phyloP scores from a whole-genome alignment of 2,797 vertebrate genomes.

The Enteromius paludinosus region DNA sequence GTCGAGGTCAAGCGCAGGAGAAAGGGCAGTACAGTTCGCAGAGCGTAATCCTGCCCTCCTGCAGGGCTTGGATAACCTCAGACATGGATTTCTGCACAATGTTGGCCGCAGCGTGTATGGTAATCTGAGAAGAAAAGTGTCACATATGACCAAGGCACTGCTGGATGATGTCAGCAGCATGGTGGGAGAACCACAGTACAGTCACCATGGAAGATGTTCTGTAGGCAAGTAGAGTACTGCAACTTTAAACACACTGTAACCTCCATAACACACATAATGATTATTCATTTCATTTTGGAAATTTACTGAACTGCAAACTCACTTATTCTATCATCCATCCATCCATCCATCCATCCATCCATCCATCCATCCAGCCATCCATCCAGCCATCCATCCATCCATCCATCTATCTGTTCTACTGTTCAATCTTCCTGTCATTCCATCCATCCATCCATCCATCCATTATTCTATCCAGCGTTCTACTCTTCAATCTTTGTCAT shows the following conservation, averaged over 20 bases:
- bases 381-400: background rate
- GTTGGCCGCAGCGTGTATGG: slow-evolving; percentile 84
- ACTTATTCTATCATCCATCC: no score
- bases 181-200: slow-evolving; percentile 79
- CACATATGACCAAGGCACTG: slow-evolving; percentile 81
- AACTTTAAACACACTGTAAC: background rate
- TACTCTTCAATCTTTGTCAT: background rate
- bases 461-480: no score
- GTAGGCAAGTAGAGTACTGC: slow-evolving; percentile 77
- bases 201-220: slow-evolving; percentile 79
- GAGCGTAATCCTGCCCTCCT: slow-evolving; percentile 78
- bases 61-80: slow-evolving; percentile 79
- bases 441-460: background rate
- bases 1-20: slow-evolving; percentile 74
- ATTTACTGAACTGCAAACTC: no score
- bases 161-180: slow-evolving; percentile 84
- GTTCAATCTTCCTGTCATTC: background rate
- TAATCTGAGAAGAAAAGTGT: slow-evolving; percentile 83
- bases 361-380: no score
- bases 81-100: slow-evolving; percentile 81
- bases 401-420: no score
- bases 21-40: slow-evolving; percentile 66
- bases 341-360: no score
- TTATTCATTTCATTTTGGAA: no score
- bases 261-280: no score